Evolutionary conservation across 2,113 vertebrate species (phyloP).

Genomic region (Tenebrosternarchus preto): DNA sequence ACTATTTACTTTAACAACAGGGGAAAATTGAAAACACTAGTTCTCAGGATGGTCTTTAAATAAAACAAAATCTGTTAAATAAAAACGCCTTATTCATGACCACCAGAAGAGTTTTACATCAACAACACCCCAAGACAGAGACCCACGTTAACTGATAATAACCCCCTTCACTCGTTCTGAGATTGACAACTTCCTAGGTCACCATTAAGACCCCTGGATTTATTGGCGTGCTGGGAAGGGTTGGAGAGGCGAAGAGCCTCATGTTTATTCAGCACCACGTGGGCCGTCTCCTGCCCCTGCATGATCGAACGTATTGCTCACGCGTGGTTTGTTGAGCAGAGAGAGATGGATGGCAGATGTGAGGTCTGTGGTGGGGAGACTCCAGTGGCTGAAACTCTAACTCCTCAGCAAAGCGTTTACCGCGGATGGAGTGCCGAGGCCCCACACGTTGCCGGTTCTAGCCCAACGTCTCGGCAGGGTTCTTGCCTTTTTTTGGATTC

Average conservation of each 20-base stretch:
- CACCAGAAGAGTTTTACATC: not conserved
- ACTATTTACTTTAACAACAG: too few species aligned
- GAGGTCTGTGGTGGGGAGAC: constrained; percentile 16
- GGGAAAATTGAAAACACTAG: too few species aligned
- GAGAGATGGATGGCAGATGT: not conserved
- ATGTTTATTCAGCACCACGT: constrained; percentile 7
- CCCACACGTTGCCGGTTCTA: not conserved
- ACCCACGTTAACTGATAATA: too few species aligned
- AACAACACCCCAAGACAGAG: not conserved
- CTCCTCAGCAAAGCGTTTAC: constrained; percentile 29
- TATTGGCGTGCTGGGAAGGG: not conserved
- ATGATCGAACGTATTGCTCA: constrained; percentile 1
- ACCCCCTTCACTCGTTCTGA: not conserved
- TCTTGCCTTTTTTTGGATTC: too few species aligned
- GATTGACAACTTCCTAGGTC: not conserved
- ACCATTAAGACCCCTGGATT: too few species aligned
- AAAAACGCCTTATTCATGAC: not conserved
- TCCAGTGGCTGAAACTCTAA: constrained; percentile 26
- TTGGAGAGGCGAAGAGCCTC: not conserved
- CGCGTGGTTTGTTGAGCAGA: not conserved
- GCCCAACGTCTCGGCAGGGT: not conserved
- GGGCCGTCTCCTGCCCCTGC: not conserved
- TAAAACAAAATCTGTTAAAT: too few species aligned
- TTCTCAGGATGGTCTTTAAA: not conserved
- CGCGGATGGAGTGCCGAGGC: not conserved